Conservation (phyloP, 2,113 vertebrate species). For the Symphodus melops region DNA sequence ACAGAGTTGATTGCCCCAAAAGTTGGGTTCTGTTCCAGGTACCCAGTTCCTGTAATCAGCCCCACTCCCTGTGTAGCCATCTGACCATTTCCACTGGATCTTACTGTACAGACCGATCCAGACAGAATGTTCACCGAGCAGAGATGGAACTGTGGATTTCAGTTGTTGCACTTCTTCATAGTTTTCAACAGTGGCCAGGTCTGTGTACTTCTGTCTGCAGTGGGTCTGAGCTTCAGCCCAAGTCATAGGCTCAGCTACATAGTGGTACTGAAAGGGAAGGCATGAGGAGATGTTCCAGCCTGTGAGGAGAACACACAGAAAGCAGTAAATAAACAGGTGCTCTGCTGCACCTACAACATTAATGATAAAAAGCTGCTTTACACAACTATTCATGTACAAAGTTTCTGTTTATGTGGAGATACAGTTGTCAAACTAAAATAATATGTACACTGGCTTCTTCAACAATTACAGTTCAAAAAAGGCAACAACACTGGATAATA, state of each 20-base stretch:
- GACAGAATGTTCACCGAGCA: not conserved
- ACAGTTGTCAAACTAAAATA: too few relatives aligned
- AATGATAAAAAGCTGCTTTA: too few relatives aligned
- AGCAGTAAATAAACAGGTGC: too few relatives aligned
- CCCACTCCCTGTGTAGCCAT: not conserved
- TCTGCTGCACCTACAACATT: too few relatives aligned
- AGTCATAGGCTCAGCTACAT: not conserved
- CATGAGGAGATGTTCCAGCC: not conserved
- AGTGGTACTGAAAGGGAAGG: constrained; percentile 19
- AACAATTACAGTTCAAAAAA: too few relatives aligned
- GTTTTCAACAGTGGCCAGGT: not conserved
- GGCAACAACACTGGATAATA: too few relatives aligned
- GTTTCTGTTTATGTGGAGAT: too few relatives aligned
- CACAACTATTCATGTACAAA: too few relatives aligned
- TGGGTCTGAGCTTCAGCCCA: too few relatives aligned
- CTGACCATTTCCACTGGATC: constrained; percentile 15
- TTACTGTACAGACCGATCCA: constrained; percentile 7
- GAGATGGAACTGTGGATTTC: not conserved
- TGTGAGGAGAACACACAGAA: not conserved
- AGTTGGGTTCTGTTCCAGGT: not conserved
- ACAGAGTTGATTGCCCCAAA: not conserved
- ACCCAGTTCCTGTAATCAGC: not conserved
- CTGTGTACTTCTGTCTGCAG: not conserved
- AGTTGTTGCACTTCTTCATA: not conserved
- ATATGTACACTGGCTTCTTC: too few relatives aligned